Evolutionary conservation across 1,140 invertebrate species (phyloP).

Genomic region (Eriocheir sinensis): DNA sequence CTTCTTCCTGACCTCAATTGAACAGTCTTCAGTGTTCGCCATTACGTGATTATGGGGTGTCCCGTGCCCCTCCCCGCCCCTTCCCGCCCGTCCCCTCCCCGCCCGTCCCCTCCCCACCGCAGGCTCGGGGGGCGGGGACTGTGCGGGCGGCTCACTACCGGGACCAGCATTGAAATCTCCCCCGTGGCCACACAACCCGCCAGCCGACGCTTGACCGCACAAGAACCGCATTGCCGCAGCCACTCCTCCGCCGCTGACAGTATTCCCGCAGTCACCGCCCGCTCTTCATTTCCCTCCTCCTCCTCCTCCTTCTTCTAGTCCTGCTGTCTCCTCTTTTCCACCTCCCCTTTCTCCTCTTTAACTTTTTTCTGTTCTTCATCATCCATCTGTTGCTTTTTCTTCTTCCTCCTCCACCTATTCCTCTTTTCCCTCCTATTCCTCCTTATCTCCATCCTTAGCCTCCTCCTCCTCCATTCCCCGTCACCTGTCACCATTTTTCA

Average conservation of each 20-base stretch:
- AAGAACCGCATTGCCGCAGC: not conserved
- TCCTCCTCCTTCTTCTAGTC: not conserved
- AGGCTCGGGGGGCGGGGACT: not conserved
- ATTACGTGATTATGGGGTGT: not conserved
- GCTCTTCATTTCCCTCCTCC: not conserved
- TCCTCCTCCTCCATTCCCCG: too few species aligned
- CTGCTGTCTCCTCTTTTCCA: not conserved
- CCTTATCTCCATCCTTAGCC: too few species aligned
- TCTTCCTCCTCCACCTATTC: not conserved
- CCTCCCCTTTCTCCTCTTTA: not conserved
- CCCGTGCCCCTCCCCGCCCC: not conserved
- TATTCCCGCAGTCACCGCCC: not conserved
- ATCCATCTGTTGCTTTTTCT: too few species aligned
- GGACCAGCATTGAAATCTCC: conserved; percentile 46
- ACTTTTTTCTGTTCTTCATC: not conserved
- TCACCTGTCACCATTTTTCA: too few species aligned
- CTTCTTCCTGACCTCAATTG: conserved; percentile 12
- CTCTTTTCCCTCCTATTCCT: too few species aligned
- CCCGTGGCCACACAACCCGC: not conserved
- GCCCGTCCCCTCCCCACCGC: not conserved
- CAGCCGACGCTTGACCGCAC: conserved; percentile 5
- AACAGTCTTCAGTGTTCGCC: not conserved
- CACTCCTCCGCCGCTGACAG: not conserved
- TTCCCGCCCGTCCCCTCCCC: not conserved
- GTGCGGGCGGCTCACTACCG: conserved; percentile 24